A percentile compares a stretch with the other conserved stretches of the same genome.
Conservation (phyloP, 2,888 invertebrate species). For the Agrotis puta region DNA sequence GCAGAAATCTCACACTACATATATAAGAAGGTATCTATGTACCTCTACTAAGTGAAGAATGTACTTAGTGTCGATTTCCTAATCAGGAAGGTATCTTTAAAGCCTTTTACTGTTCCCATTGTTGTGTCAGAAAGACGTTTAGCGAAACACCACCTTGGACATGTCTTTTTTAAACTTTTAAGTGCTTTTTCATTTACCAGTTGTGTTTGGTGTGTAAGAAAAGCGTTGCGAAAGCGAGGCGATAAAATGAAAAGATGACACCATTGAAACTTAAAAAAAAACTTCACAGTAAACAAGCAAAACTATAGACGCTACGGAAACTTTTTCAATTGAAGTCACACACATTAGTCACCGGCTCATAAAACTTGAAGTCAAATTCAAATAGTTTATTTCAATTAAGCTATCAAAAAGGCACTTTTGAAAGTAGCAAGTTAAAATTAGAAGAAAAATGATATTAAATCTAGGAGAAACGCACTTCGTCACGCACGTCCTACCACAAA, state of each 20-base stretch:
- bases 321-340: background rate
- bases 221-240: background rate
- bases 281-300: background rate
- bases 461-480: too few relatives aligned
- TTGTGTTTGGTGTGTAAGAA: background rate
- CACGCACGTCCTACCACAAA: too few relatives aligned
- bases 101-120: conserved; percentile 59
- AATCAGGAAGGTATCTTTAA: conserved; percentile 52
- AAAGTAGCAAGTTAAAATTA: too few relatives aligned
- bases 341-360: background rate
- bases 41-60: conserved; percentile 11
- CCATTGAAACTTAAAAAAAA: background rate
- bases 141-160: conserved; percentile 33
- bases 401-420: too few relatives aligned
- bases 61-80: conserved; percentile 42
- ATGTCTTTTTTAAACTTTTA: conserved; percentile 51
- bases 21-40: background rate
- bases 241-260: background rate
- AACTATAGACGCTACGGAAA: background rate
- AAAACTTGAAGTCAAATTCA: background rate
- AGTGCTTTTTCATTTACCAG: conserved; percentile 53
- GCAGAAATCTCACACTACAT: background rate
- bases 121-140: conserved; percentile 49
- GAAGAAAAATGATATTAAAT: background rate
- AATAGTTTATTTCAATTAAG: too few relatives aligned